phyloP scores from a whole-genome alignment of 2,113 vertebrate species.

The Thamnophis sirtalis region DNA sequence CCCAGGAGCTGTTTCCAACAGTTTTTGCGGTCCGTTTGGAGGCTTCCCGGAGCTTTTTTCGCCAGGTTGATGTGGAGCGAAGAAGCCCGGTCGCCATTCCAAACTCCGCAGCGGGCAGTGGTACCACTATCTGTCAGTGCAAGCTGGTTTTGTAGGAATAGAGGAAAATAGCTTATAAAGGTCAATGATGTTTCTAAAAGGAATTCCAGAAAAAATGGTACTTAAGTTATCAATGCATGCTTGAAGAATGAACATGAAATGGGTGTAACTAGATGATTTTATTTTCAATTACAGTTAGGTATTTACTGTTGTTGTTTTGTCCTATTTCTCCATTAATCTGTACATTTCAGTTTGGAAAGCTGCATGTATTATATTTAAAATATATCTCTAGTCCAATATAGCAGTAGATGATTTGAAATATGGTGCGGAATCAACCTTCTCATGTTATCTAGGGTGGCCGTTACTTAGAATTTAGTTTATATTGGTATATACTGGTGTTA shows the following conservation, averaged over 20 bases:
- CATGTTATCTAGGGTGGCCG: not conserved
- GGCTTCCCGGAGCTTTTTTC: no score
- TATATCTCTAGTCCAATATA: not conserved
- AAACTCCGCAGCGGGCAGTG: no score
- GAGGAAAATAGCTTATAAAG: not conserved
- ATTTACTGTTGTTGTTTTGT: not conserved
- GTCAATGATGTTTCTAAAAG: not conserved
- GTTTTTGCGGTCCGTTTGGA: no score
- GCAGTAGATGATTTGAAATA: not conserved
- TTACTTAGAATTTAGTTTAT: not conserved
- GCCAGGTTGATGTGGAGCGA: no score
- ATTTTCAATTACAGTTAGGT: not conserved
- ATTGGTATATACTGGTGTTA: not conserved
- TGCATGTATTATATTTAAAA: not conserved
- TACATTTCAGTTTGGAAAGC: not conserved
- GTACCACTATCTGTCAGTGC: not conserved
- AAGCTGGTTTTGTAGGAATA: not conserved
- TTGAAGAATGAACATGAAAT: not conserved
- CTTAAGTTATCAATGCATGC: not conserved
- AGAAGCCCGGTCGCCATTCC: no score
- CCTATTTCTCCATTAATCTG: not conserved
- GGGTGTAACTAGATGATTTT: not conserved
- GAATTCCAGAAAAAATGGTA: not conserved
- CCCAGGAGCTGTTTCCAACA: no score
- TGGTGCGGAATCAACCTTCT: not conserved